Evolutionary conservation across 1,140 invertebrate genomes (phyloP), one percentile per base, ranked within the genome.

Genomic region (Drosophila parabipectinata): DNA sequence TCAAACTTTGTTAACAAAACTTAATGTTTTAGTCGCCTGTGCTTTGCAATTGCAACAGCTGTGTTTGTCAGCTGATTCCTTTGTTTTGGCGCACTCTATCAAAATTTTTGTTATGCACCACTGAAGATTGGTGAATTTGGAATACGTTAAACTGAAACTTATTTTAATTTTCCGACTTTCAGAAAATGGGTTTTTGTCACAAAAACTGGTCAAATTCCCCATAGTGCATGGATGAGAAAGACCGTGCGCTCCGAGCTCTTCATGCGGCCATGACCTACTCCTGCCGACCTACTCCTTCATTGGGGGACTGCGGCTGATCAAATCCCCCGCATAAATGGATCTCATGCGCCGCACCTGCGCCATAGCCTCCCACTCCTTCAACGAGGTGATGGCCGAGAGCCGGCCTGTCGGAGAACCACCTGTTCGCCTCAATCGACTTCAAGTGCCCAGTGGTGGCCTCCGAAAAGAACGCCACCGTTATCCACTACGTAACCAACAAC

Each of bases 401-500:
- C 10, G 95, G 94, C 39, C 94, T 96, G 68, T 95, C 93, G 1
- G 98, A 99, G 91, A 95, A 97, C 90, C 94, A 97, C 47, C 91
- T 99, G 14, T 96, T 96, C 91, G 97, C 98, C 0, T 95, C 95
- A 58, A 95, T 99, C 56, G 99, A 99, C 90, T 99, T 95, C 93
- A 95, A 98, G 90, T 96, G 96, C 92, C 98, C 98, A 1, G 99
- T 99, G 10, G 97, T 99, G 18, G 99, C 98, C 34, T 94, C 95
- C 24, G 98, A 97, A 0, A 93, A 94, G 44, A 95, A 98, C 85
- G 98, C 98, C 7, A 99, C 97, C 68, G 97, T 96, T 54, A 99
- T 99, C 88, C 99, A 99, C 93, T 99, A 99, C 91, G 96, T 99
- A 32, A 94, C 94, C 78, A 99, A 99, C 90, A 98, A 98, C 92